phyloP scores from a whole-genome alignment of 1,140 invertebrate genomes.

The Danaus melanippus region DNA sequence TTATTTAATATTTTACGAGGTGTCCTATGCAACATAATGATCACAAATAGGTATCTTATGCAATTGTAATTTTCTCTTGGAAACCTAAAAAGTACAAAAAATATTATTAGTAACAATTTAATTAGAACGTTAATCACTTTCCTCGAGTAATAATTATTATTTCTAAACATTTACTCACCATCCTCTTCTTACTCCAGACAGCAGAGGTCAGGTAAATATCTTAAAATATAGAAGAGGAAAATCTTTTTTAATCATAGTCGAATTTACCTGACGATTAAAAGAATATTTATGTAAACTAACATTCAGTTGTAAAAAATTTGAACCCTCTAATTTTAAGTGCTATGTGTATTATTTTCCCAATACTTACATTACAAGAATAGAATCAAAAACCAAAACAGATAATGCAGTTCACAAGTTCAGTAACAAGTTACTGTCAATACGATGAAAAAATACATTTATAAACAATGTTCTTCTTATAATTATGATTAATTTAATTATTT shows the following conservation, averaged over 20 bases:
- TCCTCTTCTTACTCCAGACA: constrained; percentile 22
- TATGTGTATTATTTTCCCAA: constrained; percentile 2
- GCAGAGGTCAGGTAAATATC: constrained; percentile 27
- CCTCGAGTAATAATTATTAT: constrained; percentile 4
- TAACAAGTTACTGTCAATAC: no score
- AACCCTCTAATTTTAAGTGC: background rate
- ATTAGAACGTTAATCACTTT: constrained; percentile 10
- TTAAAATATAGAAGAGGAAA: constrained; percentile 6
- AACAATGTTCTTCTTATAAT: no score
- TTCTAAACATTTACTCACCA: constrained; percentile 26
- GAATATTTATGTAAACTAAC: background rate
- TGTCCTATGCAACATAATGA: constrained; percentile 66
- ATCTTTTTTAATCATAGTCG: constrained; percentile 16
- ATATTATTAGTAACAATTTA: constrained; percentile 7
- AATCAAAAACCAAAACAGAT: constrained; percentile 16
- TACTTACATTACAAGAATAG: constrained; percentile 9
- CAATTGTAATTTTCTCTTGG: constrained; percentile 25
- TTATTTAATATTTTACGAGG: constrained; percentile 39
- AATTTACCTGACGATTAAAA: constrained; percentile 1
- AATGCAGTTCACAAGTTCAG: background rate
- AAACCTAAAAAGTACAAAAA: constrained; percentile 30
- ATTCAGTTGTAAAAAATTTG: background rate
- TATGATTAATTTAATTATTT: no score
- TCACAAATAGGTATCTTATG: constrained; percentile 30
- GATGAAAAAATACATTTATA: no score